Conservation (phyloP, 2,113 vertebrate genomes). For the Cepphus grylle region DNA sequence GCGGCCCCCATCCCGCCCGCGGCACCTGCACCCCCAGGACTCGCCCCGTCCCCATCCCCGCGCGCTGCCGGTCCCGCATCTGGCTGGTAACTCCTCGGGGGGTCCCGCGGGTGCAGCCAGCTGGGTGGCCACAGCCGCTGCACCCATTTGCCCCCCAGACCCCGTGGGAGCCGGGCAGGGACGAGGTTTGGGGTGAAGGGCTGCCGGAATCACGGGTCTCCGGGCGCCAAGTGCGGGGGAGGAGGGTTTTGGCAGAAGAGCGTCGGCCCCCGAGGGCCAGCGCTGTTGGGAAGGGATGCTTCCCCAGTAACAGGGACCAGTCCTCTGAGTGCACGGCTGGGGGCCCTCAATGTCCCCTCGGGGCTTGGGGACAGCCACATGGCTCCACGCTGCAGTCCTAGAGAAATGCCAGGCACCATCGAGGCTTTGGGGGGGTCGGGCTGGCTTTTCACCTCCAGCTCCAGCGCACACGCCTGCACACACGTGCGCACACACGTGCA, state of each 20-base stretch:
- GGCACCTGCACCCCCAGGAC: neutral
- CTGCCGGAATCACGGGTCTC: neutral
- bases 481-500: neutral
- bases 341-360: neutral
- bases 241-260: neutral
- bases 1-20: rapidly evolving
- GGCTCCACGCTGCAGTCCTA: rapidly evolving
- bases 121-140: neutral
- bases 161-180: rapidly evolving
- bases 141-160: rapidly evolving
- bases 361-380: rapidly evolving
- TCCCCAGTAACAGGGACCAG: neutral
- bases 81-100: neutral
- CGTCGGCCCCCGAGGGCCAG: too few relatives aligned
- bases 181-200: rapidly evolving
- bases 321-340: rapidly evolving
- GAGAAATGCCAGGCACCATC: rapidly evolving
- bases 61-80: rapidly evolving
- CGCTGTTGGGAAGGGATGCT: neutral
- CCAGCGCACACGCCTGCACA: neutral
- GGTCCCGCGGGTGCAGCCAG: neutral
- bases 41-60: rapidly evolving
- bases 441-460: neutral
- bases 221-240: rapidly evolving
- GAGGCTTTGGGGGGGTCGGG: rapidly evolving